These are phyloP conservation scores for Paedocypris micromegethes DNA, from an alignment of 2,797 vertebrate genomes.

Conservation along the genomic window DNA sequence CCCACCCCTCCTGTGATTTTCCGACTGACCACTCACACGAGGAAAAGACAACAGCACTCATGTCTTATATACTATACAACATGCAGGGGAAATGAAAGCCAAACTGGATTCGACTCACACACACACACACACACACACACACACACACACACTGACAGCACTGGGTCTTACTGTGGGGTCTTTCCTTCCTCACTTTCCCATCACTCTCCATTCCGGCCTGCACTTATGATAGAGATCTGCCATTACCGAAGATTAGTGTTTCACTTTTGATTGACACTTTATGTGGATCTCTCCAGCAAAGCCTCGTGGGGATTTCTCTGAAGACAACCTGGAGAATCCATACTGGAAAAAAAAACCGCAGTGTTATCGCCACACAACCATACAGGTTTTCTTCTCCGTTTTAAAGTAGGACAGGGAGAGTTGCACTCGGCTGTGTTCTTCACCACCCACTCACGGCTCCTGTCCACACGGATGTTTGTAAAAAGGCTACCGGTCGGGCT, in stretches of 20 bases:
- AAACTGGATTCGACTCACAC: too few species aligned
- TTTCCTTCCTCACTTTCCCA: background rate
- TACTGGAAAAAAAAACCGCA: constrained; percentile 1
- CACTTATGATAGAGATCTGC: constrained; percentile 12
- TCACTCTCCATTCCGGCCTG: constrained; percentile 1
- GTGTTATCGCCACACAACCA: constrained; percentile 7
- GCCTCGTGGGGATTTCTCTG: constrained; percentile 30
- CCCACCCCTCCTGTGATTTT: too few species aligned
- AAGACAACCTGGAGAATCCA: constrained; percentile 32
- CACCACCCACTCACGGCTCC: constrained; percentile 28
- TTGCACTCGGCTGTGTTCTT: constrained; percentile 31
- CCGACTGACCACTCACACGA: too few species aligned
- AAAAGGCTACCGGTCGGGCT: constrained; percentile 28
- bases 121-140: too few species aligned
- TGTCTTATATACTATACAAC: too few species aligned
- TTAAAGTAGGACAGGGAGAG: constrained; percentile 35
- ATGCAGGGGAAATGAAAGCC: too few species aligned
- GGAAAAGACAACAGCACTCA: too few species aligned
- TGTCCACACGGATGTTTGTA: constrained; percentile 31
- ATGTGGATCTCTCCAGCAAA: constrained; percentile 22
- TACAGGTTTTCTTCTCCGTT: constrained; percentile 15
- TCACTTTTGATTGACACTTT: constrained; percentile 38
- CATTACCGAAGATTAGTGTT: constrained; percentile 37
- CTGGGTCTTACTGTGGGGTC: too few species aligned
- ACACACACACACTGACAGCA: background rate